A percentile compares a stretch with the other conserved stretches of the same genome.
These are phyloP conservation scores for Onychomys leucogaster DNA, from an alignment of 2,797 vertebrate genomes.

Conservation along the genomic window DNA sequence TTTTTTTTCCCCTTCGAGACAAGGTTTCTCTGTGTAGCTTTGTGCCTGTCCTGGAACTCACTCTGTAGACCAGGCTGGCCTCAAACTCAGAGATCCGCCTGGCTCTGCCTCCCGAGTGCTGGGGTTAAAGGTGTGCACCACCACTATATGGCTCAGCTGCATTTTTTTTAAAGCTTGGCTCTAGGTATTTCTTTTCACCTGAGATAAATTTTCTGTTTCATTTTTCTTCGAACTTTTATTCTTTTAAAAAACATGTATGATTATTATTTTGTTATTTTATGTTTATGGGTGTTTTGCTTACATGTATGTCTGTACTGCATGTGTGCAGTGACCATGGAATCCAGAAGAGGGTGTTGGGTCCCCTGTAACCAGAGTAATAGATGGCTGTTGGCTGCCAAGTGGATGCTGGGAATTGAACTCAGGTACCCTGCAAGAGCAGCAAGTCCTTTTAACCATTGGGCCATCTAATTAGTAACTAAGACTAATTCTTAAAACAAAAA, in stretches of 20 bases:
- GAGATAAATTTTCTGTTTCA: constrained; percentile 21
- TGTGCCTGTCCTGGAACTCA: too few species aligned
- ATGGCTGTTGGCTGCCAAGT: neutral
- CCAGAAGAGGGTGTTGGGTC: neutral
- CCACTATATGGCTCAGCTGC: too few species aligned
- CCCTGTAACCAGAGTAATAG: neutral
- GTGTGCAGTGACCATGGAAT: neutral
- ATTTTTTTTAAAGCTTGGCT: neutral
- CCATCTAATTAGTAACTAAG: neutral
- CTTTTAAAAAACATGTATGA: neutral
- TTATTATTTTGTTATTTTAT: neutral
- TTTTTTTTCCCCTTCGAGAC: neutral
- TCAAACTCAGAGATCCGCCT: too few species aligned
- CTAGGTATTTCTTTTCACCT: constrained; percentile 42
- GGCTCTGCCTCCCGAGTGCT: too few species aligned
- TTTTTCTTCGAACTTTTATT: neutral
- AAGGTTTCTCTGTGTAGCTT: too few species aligned
- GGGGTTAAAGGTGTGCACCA: too few species aligned
- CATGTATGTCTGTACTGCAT: neutral
- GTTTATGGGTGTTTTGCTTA: neutral
- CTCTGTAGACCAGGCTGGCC: too few species aligned
- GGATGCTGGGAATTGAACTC: neutral
- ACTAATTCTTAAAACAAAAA: neutral
- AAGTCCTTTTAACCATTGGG: neutral
- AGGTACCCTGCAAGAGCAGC: neutral